These are phyloP conservation scores for Zaprionus lineosus DNA, from an alignment of 2,888 invertebrate genomes.

Conservation along the genomic window DNA sequence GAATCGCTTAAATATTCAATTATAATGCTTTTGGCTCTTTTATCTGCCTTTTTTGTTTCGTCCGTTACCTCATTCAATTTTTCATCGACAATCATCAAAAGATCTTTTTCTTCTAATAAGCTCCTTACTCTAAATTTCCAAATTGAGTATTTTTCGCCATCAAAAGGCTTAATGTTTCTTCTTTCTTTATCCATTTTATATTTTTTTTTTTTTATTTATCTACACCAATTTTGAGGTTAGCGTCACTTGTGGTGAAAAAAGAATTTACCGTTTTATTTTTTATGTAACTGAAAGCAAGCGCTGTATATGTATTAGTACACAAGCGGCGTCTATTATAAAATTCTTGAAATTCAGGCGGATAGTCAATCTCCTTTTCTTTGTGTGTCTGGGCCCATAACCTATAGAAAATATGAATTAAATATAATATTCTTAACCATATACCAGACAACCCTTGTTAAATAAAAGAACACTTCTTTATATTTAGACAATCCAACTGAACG, in stretches of 20 bases:
- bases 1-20: slow-evolving; percentile 11
- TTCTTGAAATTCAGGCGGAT: neutral
- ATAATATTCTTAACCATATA: too few species aligned
- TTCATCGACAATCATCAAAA: slow-evolving; percentile 10
- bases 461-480: too few species aligned
- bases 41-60: neutral
- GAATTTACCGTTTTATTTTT: too few species aligned
- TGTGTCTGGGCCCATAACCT: slow-evolving; percentile 13
- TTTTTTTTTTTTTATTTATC: neutral
- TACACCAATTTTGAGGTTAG: neutral
- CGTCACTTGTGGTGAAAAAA: neutral
- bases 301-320: too few species aligned
- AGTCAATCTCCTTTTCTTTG: neutral
- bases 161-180: slow-evolving; percentile 6
- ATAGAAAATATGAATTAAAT: too few species aligned
- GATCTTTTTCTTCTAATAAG: neutral
- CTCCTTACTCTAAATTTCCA: slow-evolving; percentile 14
- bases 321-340: slow-evolving; percentile 25
- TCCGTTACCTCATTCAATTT: neutral
- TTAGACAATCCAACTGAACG: too few species aligned
- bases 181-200: neutral
- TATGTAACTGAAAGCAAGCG: too few species aligned
- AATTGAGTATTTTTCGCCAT: slow-evolving; percentile 14
- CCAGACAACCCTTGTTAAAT: too few species aligned
- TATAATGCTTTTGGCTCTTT: neutral